Percentiles rank a stretch among this genome's conserved stretches.
phyloP scores from a whole-genome alignment of 2,797 vertebrate genomes.

The Hafferia zeledoni region DNA sequence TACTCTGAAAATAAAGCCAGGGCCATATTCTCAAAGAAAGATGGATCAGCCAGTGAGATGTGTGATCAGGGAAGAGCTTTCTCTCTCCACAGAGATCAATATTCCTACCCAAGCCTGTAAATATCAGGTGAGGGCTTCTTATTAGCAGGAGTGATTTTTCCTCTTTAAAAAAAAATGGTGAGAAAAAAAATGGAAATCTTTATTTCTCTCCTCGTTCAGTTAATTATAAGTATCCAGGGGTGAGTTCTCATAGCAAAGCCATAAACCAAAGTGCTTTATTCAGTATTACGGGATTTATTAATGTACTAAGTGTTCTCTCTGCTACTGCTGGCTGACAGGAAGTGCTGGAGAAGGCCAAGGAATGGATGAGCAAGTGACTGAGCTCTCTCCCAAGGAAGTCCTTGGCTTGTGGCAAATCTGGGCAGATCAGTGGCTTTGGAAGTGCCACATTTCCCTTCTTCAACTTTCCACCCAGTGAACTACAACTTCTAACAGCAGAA shows the following conservation, averaged over 20 bases:
- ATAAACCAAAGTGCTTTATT: slow-evolving; percentile 11
- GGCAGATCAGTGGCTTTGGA: background rate
- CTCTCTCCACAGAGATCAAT: background rate
- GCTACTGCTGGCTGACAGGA: background rate
- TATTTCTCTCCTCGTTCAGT: background rate
- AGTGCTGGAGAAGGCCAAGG: background rate
- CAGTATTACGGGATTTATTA: background rate
- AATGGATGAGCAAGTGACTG: background rate
- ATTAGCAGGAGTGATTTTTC: background rate
- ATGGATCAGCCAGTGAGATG: background rate
- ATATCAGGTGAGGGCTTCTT: background rate
- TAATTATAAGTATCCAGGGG: background rate
- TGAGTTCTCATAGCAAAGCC: background rate
- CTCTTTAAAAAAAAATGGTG: background rate
- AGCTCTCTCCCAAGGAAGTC: background rate
- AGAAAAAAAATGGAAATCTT: background rate
- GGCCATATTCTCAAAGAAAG: background rate
- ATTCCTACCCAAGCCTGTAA: background rate
- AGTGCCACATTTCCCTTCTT: background rate
- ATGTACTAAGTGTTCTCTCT: background rate
- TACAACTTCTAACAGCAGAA: background rate
- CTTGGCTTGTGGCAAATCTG: background rate
- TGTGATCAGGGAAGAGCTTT: background rate
- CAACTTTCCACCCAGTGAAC: fast-evolving
- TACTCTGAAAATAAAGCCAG: background rate